Percentiles rank a stretch among this genome's conserved stretches.
Conservation (phyloP, 2,888 invertebrate genomes). For the Pseudococcus viburni region DNA sequence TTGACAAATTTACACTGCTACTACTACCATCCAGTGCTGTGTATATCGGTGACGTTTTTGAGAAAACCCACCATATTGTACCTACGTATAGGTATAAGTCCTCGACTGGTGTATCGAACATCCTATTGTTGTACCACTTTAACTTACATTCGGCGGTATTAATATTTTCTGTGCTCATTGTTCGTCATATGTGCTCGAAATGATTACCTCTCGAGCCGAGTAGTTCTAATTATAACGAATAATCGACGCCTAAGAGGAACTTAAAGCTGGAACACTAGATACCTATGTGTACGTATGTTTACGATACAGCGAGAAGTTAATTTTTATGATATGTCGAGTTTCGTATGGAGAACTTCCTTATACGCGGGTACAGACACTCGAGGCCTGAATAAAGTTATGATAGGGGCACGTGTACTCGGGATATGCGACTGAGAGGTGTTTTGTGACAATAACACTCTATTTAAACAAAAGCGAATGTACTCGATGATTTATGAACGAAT, state of each 20-base stretch:
- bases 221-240: not conserved
- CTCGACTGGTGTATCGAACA: not conserved
- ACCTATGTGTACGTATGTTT: too few relatives aligned
- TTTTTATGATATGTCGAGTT: too few relatives aligned
- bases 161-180: not conserved
- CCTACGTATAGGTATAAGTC: not conserved
- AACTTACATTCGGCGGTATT: not conserved
- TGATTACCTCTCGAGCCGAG: not conserved
- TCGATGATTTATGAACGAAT: constrained; percentile 17
- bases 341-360: too few relatives aligned
- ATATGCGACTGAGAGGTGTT: not conserved
- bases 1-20: constrained; percentile 12
- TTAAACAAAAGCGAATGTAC: constrained; percentile 37
- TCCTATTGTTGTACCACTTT: not conserved
- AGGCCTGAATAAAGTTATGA: constrained; percentile 9
- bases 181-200: not conserved
- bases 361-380: not conserved
- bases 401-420: not conserved
- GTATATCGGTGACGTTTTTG: not conserved
- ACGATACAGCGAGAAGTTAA: too few relatives aligned
- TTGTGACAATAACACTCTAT: constrained; percentile 50
- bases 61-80: not conserved
- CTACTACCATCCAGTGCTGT: not conserved
- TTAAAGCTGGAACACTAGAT: too few relatives aligned
- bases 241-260: not conserved